These are phyloP conservation scores for Aplodontia rufa DNA, from an alignment of 2,113 vertebrate genomes.

Conservation along the genomic window DNA sequence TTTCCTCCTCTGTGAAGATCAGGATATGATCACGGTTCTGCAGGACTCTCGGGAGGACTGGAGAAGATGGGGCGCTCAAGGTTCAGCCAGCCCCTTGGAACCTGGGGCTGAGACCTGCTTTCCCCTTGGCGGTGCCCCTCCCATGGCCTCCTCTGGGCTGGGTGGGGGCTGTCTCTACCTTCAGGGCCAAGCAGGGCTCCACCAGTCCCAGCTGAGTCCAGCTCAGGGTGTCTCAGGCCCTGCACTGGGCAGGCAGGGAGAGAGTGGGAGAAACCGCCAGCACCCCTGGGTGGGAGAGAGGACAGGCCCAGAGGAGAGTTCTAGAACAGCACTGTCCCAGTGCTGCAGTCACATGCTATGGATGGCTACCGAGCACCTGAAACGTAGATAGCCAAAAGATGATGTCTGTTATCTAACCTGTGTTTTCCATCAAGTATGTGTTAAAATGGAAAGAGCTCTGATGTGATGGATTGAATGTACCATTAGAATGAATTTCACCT, in stretches of 20 bases:
- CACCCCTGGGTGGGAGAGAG: rapidly evolving
- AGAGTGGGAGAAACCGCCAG: neutral
- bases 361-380: rapidly evolving
- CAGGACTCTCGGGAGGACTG: neutral
- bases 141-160: too few relatives aligned
- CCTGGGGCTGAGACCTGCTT: neutral
- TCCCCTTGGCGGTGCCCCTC: neutral
- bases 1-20: neutral
- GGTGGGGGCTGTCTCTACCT: too few relatives aligned
- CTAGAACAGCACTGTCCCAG: rapidly evolving
- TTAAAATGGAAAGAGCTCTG: neutral
- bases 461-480: neutral
- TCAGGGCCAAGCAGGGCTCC: neutral
- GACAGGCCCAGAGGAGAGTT: neutral
- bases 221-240: neutral
- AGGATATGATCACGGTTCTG: rapidly evolving
- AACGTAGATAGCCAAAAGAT: neutral
- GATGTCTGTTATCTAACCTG: neutral
- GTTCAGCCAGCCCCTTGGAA: too few relatives aligned
- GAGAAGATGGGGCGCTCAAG: too few relatives aligned
- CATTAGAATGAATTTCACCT: neutral
- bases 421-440: neutral
- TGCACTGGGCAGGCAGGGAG: neutral
- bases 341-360: neutral
- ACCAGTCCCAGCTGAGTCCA: neutral